Conservation (phyloP, 1,140 invertebrate species). For the Drosophila orosa region DNA sequence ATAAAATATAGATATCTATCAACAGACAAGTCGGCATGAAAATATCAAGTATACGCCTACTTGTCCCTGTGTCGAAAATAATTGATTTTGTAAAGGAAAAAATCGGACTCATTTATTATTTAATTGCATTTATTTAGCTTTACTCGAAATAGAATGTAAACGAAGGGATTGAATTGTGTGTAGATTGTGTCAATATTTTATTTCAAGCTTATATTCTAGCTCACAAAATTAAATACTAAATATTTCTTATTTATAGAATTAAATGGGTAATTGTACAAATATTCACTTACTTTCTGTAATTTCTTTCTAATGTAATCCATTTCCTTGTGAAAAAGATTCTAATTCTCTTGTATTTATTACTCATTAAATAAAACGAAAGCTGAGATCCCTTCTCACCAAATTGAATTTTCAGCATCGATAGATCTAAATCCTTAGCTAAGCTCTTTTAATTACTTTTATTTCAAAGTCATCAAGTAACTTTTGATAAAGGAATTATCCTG, state of each 20-base stretch:
- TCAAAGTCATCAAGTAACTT: conserved; percentile 34
- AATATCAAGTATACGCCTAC: conserved; percentile 34
- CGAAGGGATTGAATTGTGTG: not conserved
- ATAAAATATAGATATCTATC: conserved; percentile 24
- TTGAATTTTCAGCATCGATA: conserved; percentile 5
- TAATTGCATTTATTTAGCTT: not conserved
- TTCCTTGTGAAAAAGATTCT: not conserved
- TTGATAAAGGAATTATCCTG: conserved; percentile 35
- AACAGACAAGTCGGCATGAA: conserved; percentile 8
- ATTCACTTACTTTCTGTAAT: not conserved
- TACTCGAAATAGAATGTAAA: not conserved
- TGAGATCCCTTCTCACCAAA: not conserved
- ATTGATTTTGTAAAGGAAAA: conserved; percentile 7
- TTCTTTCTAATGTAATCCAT: not conserved
- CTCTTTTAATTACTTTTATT: conserved; percentile 46
- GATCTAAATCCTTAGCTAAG: conserved; percentile 12
- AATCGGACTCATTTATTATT: conserved; percentile 7
- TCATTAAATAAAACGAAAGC: not conserved
- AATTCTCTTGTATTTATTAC: not conserved
- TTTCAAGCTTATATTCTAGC: not conserved
- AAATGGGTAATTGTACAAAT: not conserved
- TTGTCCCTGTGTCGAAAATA: not conserved
- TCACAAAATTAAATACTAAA: not conserved
- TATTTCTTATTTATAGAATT: not conserved
- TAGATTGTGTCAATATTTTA: not conserved